These are phyloP conservation scores for Enteromius paludinosus DNA, from an alignment of 2,797 vertebrate species.

Conservation along the genomic window DNA sequence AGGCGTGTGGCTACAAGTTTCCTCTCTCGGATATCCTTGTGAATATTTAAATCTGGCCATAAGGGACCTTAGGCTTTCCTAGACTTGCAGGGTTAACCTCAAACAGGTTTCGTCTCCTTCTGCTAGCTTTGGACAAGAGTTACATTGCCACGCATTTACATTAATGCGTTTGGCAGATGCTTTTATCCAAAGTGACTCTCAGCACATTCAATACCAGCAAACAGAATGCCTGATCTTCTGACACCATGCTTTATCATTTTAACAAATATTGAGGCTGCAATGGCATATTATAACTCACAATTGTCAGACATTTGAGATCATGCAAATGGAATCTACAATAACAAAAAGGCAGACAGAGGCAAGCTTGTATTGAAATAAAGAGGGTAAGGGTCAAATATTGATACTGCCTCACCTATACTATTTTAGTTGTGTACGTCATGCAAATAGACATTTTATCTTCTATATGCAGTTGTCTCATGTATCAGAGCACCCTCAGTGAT, in stretches of 20 bases:
- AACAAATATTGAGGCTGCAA: not conserved
- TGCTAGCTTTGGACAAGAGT: conserved; percentile 18
- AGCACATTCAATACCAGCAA: not conserved
- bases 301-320: not conserved
- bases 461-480: conserved; percentile 11
- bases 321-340: not conserved
- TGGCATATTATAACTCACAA: not conserved
- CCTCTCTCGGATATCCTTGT: conserved; percentile 54
- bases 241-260: not conserved
- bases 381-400: conserved; percentile 9
- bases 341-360: not conserved
- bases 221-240: not conserved
- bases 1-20: conserved; percentile 56
- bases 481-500: conserved; percentile 48
- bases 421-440: conserved; percentile 36
- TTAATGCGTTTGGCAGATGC: conserved; percentile 14
- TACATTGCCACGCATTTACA: not conserved
- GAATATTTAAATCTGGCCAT: conserved; percentile 58
- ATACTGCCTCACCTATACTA: not conserved
- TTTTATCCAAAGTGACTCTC: conserved; percentile 18
- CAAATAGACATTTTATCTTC: not conserved
- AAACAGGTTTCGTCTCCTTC: conserved; percentile 32
- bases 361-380: conserved; percentile 5
- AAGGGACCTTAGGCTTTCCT: conserved; percentile 47
- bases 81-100: conserved; percentile 37